Base-by-base conservation (phyloP, 2,113 vertebrate species). In the Epinephelus lanceolatus region DNA sequence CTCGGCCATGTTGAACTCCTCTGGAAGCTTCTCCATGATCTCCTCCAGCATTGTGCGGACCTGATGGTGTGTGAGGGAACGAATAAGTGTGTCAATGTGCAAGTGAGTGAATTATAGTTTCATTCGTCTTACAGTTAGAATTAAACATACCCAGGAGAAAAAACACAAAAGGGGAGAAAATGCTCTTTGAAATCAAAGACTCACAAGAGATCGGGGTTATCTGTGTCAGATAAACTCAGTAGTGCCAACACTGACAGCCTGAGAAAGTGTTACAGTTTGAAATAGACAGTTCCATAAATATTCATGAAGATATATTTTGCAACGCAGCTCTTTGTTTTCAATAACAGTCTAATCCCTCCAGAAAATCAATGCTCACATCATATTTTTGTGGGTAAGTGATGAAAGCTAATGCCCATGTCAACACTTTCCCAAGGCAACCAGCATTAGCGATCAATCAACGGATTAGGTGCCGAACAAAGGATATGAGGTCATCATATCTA, bases 1-100 rank as follows among this genome's bases (percentile, higher is more conserved):
- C 81, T 99, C 98, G 0, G 84, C 27, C 82, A 98, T 92, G 94
- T 96, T 97, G 89, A 99, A 99, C 80, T 97, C 96, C 0, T 99
- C 98, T 0, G 93, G 93, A n/a, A 99, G 79, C 76, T 95, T 98
- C 90, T 99, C 97, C 49, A 97, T 2, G 71, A 99, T 94, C 73
- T 99, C 98, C 17, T 98, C 97, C 85, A 99, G 92, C 14, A 95
- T 80, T 0, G 91, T 68, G 57, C 96, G 97, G 76, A 99, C 97
- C 98, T 99, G 94, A 19, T 57, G 3, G 40, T n/a, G 60, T 19
- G 21, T 1, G 0, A 63, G 6, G 47, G 49, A 60, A 76, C 13
- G 4, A 47, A 55, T n/a, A 45, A 21, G 30, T 15, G 21, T 4
- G 25, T 27, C 17, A 5, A 23, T 11, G 51, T 45, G 3, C 1